Percentiles rank a stretch among this genome's conserved stretches.
Conservation (phyloP, 1,140 invertebrate species). For the Bombus huntii region DNA sequence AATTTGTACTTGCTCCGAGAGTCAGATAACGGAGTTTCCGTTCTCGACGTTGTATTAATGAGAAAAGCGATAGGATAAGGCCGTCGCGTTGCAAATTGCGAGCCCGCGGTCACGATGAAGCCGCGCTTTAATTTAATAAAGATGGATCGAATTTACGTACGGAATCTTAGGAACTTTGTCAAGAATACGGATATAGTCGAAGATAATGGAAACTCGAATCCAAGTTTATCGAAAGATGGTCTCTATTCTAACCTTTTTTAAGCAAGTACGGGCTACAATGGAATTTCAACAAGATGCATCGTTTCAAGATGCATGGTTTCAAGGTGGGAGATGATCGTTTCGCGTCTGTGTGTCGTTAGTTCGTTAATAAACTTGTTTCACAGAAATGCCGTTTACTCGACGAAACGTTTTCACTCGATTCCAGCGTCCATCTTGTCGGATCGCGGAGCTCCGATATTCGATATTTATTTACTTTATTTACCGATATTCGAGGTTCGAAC, state of each 20-base stretch:
- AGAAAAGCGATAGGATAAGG: constrained; percentile 46
- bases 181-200: not conserved
- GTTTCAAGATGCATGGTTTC: no score
- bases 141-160: constrained; percentile 1
- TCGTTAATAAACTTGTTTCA: no score
- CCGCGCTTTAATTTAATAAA: constrained; percentile 27
- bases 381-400: no score
- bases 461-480: no score
- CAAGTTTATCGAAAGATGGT: not conserved
- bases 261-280: no score
- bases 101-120: not conserved
- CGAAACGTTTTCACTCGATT: not conserved
- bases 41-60: constrained; percentile 35
- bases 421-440: not conserved
- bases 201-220: not conserved
- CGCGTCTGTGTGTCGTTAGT: no score
- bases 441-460: no score
- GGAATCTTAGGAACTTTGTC: not conserved
- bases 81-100: constrained; percentile 23
- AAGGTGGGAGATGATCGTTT: accelerated
- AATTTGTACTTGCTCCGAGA: constrained; percentile 43
- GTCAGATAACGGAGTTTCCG: constrained; percentile 31
- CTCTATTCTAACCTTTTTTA: accelerated
- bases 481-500: no score
- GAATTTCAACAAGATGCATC: no score